Percentiles rank a stretch among this genome's conserved stretches.
Evolutionary conservation across 2,888 invertebrate genomes (phyloP).

Genomic region (Anthrax anthrax): DNA sequence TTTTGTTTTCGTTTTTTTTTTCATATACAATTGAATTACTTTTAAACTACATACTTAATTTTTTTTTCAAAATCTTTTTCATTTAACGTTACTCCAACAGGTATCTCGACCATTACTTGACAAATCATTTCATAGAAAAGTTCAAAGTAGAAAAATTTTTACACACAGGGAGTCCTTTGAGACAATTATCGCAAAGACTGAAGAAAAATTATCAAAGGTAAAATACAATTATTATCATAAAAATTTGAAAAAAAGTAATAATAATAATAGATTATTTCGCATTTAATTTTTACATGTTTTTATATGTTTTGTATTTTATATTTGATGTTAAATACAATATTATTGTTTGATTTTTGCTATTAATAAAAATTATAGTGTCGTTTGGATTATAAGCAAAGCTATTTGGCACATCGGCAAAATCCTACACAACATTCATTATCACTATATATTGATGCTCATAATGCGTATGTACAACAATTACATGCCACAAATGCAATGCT

Average conservation of each 20-base stretch:
- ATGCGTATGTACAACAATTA: conserved; percentile 83
- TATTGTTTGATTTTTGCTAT: conserved; percentile 1
- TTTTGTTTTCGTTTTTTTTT: no score
- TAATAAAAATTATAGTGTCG: conserved; percentile 49
- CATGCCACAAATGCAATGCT: conserved; percentile 87
- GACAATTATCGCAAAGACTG: conserved; percentile 70
- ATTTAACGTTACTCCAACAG: no score
- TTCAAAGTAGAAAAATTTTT: conserved; percentile 81
- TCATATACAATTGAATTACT: no score
- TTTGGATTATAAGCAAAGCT: conserved; percentile 74
- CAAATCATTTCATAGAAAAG: conserved; percentile 77
- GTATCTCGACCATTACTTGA: conserved; percentile 73
- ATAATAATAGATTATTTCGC: no score
- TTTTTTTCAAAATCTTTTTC: no score
- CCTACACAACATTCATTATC: conserved; percentile 56
- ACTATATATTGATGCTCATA: conserved; percentile 81
- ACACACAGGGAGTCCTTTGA: conserved; percentile 83
- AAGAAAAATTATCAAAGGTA: conserved; percentile 61
- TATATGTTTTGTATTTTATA: no score
- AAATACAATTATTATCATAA: conserved; percentile 16
- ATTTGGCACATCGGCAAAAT: conserved; percentile 60
- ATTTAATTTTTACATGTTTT: no score
- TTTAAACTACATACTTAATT: no score
- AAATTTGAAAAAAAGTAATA: no score
- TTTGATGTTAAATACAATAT: no score